Percentiles rank a stretch among this genome's conserved stretches.
These are phyloP conservation scores for Papilio xuthus DNA, from an alignment of 1,140 invertebrate species.

Conservation along the genomic window DNA sequence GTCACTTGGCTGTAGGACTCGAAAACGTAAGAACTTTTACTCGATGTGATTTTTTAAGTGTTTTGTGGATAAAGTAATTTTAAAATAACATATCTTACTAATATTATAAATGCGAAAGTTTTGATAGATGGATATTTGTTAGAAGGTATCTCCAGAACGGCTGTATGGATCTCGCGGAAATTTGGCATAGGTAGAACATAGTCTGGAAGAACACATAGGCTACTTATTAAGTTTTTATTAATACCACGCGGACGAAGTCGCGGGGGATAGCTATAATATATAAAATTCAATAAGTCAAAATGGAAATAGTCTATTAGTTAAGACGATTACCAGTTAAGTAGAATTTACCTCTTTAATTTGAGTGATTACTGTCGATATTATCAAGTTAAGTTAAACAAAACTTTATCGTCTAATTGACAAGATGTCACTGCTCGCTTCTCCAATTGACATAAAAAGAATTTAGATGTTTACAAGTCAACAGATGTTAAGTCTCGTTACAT, in stretches of 20 bases:
- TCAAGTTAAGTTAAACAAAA: neutral
- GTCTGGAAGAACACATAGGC: too few relatives aligned
- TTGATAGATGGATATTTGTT: too few relatives aligned
- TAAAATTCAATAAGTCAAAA: neutral
- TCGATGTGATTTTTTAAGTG: neutral
- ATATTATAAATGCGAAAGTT: too few relatives aligned
- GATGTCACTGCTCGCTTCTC: neutral
- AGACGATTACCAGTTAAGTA: neutral
- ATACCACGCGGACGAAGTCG: too few relatives aligned
- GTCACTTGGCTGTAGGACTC: neutral
- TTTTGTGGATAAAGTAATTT: too few relatives aligned
- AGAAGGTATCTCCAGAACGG: too few relatives aligned
- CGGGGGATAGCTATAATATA: too few relatives aligned
- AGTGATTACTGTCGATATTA: neutral
- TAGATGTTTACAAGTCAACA: conserved; percentile 1
- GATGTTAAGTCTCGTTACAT: neutral
- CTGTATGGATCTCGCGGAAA: too few relatives aligned
- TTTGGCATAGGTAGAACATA: too few relatives aligned
- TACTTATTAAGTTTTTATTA: too few relatives aligned
- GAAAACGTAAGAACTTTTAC: neutral
- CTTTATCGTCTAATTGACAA: neutral
- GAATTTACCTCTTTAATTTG: neutral
- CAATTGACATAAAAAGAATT: neutral
- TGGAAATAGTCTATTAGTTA: neutral
- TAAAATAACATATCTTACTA: too few relatives aligned